A percentile compares a stretch with the other conserved stretches of the same genome.
Evolutionary conservation across 2,888 invertebrate genomes (phyloP).

Genomic region (Lamellibrachia columna): DNA sequence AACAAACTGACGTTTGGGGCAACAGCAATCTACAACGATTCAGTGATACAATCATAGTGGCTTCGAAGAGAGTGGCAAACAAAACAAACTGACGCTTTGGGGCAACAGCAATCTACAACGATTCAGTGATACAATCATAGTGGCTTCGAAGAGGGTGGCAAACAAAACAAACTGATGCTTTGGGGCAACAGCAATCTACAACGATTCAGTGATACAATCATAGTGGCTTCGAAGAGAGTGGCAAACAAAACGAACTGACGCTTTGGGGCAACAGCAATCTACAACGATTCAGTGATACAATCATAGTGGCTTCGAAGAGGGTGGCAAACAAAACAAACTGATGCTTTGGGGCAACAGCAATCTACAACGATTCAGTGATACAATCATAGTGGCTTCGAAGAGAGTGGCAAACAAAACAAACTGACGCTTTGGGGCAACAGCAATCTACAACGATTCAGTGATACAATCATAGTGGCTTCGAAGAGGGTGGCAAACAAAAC

Average conservation of each 20-base stretch:
- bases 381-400: conserved; percentile 46
- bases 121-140: conserved; percentile 46
- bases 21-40: conserved; percentile 34
- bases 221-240: conserved; percentile 43
- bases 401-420: conserved; percentile 44
- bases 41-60: conserved; percentile 47
- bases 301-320: conserved; percentile 45
- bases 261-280: conserved; percentile 38
- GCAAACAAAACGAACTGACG: conserved; percentile 44
- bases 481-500: conserved; percentile 43
- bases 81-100: conserved; percentile 42
- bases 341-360: conserved; percentile 36
- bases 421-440: conserved; percentile 36
- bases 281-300: conserved; percentile 31
- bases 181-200: conserved; percentile 37
- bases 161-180: conserved; percentile 44
- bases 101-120: conserved; percentile 35
- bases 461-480: conserved; percentile 46
- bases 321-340: conserved; percentile 44
- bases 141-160: conserved; percentile 41
- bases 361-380: conserved; percentile 33
- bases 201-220: conserved; percentile 44
- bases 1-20: conserved; percentile 41
- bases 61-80: conserved; percentile 43
- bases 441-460: conserved; percentile 34